Evolutionary conservation across 2,888 invertebrate genomes (phyloP), one percentile per base, ranked within the genome.

Genomic region (Hypomecis atomaria): DNA sequence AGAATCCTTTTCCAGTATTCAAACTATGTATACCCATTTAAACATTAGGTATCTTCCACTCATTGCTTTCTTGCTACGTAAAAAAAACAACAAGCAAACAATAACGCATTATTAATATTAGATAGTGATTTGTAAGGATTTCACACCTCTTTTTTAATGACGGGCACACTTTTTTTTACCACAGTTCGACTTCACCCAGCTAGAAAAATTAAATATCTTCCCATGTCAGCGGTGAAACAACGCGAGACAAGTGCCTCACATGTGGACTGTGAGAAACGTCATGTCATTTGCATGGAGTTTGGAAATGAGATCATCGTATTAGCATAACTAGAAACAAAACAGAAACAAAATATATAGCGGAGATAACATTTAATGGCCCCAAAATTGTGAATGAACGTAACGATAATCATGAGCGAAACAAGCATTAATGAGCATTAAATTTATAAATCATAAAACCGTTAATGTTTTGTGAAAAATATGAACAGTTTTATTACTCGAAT

Each of bases 281-380:
- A 58, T 56, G 50, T 49, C 59, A 67, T 69, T 71, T 66, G 68
- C 69, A 70, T 69, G 55, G 23, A 36, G 66, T 67, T 65, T 54
- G 45, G 49, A 70, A 70, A 72, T 71, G 71, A 74, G 70, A 73
- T 69, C 71, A 73, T 66, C 52, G 42, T 54, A 71, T 73, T 73
- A 66, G 50, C 70, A 72, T 72, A 70, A 59, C 55, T 59, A 59
- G 61, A 62, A 50, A 59, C 59, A 65, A 66, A 71, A 59, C 59
- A 59, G 64, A 56, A 60, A 70, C 66, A 54, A 43, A 62, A 69
- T 63, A 50, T 65, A 53, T 60, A 57, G 62, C 47, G 48, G 42
- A 50, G 54, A 40, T 57, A 61, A 62, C 56, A 68, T 64, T 70
- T 66, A 58, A 65, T 60, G 48, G n/a, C 56, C 47, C 23, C 40